Evolutionary conservation across 2,797 vertebrate genomes (phyloP), one percentile per base, ranked within the genome.

Genomic region (Dipus sagitta): DNA sequence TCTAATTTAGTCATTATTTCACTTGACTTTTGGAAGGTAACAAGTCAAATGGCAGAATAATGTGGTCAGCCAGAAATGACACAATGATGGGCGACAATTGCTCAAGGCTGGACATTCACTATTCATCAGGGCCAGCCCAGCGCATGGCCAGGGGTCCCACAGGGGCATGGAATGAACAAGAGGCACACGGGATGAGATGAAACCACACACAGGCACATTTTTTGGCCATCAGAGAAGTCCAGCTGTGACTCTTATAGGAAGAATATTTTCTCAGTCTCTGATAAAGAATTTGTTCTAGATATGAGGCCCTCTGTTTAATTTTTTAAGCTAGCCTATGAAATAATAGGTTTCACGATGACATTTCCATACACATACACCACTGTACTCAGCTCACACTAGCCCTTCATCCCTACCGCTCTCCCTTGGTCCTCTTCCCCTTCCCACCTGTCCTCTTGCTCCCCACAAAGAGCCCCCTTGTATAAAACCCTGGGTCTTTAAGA

Each of bases 1-100:
- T 58, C 54, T 89, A 95, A 80, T 13, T 89, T 60, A 90, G 54
- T 65, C 70, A 60, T 52, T 47, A 72, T 24, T 91, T 81, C 81
- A 94, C 26, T 42, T 28, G 17, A 90, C n/a, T 70, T 93, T 82
- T 86, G 32, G 26, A 81, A 91, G 74, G 21, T 42, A 58, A 58
- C 77, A 79, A 92, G 67, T 67, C 26, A 80, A 91, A 54, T 6
- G 12, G 32, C 52, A 88, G 60, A 70, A 72, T 11, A 71, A 62
- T 42, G 20, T 17, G 75, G n/a, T 58, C 32, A 93, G n/a, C 9
- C 60, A 47, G 71, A 79, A 82, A 17, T 21, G 81, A 77, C 12
- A 24, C 1, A 64, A 85, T n/a, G 77, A 90, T 2, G 20, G 34
- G 8, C 23, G 20, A 64, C 10, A 32, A 24, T 83, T 23, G 13